These are phyloP conservation scores for Callitettix versicolor DNA, from an alignment of 1,140 invertebrate genomes.

Conservation along the genomic window DNA sequence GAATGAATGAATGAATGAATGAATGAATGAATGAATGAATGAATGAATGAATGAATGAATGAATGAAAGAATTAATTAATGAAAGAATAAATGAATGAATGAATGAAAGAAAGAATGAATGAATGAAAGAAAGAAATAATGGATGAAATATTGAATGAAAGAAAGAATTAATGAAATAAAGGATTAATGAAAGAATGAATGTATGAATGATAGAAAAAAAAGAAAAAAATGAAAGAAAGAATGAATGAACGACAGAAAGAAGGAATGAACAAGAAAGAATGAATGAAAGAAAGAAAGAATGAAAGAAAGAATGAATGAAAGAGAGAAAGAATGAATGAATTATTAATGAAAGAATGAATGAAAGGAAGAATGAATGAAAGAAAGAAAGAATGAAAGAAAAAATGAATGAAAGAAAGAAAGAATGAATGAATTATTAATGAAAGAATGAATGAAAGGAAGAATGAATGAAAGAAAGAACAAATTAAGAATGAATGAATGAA, in stretches of 20 bases:
- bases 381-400: conserved; percentile 6
- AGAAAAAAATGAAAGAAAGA: not conserved
- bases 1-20: not conserved
- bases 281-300: conserved; percentile 2
- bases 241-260: conserved; percentile 4
- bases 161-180: not conserved
- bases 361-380: conserved; percentile 2
- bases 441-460: conserved; percentile 9
- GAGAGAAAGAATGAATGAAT: not conserved
- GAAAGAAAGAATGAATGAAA: conserved; percentile 2
- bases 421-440: not conserved
- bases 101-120: not conserved
- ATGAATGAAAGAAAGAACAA: conserved; percentile 5
- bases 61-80: no score
- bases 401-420: conserved; percentile 1
- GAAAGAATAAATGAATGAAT: no score
- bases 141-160: not conserved
- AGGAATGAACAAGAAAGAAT: not conserved
- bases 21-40: not conserved
- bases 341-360: conserved; percentile 1
- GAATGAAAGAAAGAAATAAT: not conserved
- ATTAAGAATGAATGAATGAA: not conserved
- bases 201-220: not conserved
- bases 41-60: not conserved
- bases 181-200: not conserved